Conservation (phyloP, 2,797 vertebrate genomes). For the Pseudomugil gertrudae region DNA sequence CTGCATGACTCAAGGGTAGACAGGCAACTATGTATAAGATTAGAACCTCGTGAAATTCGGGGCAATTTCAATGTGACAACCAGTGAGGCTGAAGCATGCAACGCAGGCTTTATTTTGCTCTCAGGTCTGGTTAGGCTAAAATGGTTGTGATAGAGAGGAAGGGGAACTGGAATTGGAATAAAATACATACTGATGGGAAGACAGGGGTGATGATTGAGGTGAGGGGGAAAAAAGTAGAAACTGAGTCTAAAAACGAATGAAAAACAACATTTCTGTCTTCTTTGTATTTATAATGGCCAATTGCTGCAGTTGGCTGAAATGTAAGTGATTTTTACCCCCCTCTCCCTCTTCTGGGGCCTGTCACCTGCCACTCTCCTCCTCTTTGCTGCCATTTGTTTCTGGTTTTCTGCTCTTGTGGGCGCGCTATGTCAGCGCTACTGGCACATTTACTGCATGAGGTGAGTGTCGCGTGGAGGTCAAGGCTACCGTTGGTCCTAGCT, state of each 20-base stretch:
- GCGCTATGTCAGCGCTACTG: neutral
- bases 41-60: constrained; percentile 44
- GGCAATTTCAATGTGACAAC: constrained; percentile 45
- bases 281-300: constrained; percentile 59
- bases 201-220: constrained; percentile 21
- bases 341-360: constrained; percentile 39
- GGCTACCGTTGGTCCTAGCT: constrained; percentile 39
- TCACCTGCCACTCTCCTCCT: constrained; percentile 44
- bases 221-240: neutral
- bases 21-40: constrained; percentile 34
- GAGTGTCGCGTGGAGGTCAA: constrained; percentile 64
- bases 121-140: constrained; percentile 41
- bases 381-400: constrained; percentile 48
- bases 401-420: constrained; percentile 50
- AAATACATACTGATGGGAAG: constrained; percentile 25
- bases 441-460: constrained; percentile 15
- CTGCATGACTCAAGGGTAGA: constrained; percentile 52
- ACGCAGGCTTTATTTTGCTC: constrained; percentile 43
- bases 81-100: constrained; percentile 32
- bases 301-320: constrained; percentile 64
- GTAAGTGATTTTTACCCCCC: constrained; percentile 55
- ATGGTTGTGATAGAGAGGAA: constrained; percentile 33
- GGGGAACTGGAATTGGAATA: neutral
- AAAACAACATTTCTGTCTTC: constrained; percentile 37
- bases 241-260: constrained; percentile 19